Conservation (phyloP, 2,797 vertebrate genomes). For the Pseudochromis fuscus region DNA sequence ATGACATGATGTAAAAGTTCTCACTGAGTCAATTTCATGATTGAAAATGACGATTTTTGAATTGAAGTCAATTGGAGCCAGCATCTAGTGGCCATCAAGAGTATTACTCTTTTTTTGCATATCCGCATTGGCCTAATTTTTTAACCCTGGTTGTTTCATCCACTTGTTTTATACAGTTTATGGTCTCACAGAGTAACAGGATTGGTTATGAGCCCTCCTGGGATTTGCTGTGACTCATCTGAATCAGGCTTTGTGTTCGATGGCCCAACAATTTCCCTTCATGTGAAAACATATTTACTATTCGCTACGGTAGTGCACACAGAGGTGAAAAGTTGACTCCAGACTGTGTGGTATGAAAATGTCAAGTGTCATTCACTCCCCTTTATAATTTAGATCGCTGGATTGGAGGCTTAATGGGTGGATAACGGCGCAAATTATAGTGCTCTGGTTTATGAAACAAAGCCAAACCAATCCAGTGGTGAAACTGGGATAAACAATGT, state of each 20-base stretch:
- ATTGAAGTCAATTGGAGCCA: too few relatives aligned
- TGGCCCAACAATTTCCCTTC: not conserved
- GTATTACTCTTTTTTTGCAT: too few relatives aligned
- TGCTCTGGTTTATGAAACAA: slow-evolving; percentile 36
- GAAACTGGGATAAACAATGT: slow-evolving; percentile 39
- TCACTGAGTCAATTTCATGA: too few relatives aligned
- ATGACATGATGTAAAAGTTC: too few relatives aligned
- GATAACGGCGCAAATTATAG: slow-evolving; percentile 46
- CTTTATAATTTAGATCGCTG: slow-evolving; percentile 9
- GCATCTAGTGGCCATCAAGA: too few relatives aligned
- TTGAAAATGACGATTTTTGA: too few relatives aligned
- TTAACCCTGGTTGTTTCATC: too few relatives aligned
- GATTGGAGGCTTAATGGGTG: slow-evolving; percentile 33
- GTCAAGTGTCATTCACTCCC: slow-evolving; percentile 31
- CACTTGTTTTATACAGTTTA: too few relatives aligned
- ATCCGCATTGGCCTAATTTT: too few relatives aligned
- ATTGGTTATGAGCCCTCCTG: slow-evolving; percentile 11
- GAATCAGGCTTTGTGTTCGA: slow-evolving; percentile 5
- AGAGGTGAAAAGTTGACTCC: slow-evolving; percentile 17
- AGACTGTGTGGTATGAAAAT: slow-evolving; percentile 18
- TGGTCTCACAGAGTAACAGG: not conserved
- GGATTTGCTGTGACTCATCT: slow-evolving; percentile 12
- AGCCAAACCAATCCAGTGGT: slow-evolving; percentile 49
- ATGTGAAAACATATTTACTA: slow-evolving; percentile 12
- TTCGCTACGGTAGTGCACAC: not conserved